These are phyloP conservation scores for Drosophila anomelani DNA, from an alignment of 2,888 invertebrate species.

Conservation along the genomic window DNA sequence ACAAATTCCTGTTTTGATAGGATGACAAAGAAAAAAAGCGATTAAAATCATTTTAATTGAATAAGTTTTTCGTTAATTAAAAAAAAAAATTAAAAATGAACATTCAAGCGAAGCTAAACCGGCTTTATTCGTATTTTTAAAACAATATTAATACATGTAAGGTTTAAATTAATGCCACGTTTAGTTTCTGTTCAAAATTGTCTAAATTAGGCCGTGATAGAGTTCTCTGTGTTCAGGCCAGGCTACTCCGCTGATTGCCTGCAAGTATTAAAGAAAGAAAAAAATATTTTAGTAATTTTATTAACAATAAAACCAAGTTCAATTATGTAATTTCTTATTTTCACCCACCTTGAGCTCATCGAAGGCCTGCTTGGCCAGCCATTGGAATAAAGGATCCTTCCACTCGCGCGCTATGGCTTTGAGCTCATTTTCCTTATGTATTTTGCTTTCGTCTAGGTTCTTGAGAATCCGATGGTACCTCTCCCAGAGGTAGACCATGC, in stretches of 20 bases:
- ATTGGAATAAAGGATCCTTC: slow-evolving; percentile 57
- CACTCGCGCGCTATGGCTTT: slow-evolving; percentile 21
- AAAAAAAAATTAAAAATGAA: background rate
- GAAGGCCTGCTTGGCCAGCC: slow-evolving; percentile 60
- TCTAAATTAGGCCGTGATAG: slow-evolving; percentile 19
- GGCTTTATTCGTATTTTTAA: slow-evolving; percentile 14
- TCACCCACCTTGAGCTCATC: slow-evolving; percentile 59
- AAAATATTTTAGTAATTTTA: background rate
- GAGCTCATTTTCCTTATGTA: slow-evolving; percentile 1
- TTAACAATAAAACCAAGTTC: too few species aligned
- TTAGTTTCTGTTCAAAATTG: slow-evolving; percentile 22
- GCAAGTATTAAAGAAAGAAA: slow-evolving; percentile 23
- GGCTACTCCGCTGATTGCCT: slow-evolving; percentile 60
- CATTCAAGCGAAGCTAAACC: slow-evolving; percentile 6
- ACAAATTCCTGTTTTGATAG: slow-evolving; percentile 88
- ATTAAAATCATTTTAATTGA: background rate
- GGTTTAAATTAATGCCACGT: background rate
- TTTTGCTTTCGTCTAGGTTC: background rate
- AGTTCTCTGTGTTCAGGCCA: slow-evolving; percentile 54
- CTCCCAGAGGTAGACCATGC: slow-evolving; percentile 56
- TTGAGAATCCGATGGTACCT: slow-evolving; percentile 34
- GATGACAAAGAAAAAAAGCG: background rate
- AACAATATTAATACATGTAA: slow-evolving; percentile 3
- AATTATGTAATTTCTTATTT: too few species aligned
- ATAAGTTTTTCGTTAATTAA: background rate